Percentiles rank a stretch among this genome's conserved stretches.
Evolutionary conservation across 1,140 invertebrate genomes (phyloP).

Genomic region (Zaprionus inermis): DNA sequence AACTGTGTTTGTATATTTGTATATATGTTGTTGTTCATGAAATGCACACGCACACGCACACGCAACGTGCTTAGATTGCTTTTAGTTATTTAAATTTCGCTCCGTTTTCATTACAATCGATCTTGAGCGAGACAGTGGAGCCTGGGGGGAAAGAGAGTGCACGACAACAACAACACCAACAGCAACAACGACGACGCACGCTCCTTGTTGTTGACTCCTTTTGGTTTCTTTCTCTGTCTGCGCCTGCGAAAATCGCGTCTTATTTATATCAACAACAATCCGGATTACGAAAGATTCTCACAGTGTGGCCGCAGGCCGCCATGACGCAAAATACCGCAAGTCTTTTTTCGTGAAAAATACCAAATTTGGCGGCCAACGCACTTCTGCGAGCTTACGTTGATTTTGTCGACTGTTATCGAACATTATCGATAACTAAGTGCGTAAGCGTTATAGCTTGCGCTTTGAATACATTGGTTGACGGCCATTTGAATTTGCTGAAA

Average conservation of each 20-base stretch:
- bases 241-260: conserved; percentile 18
- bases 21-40: neutral
- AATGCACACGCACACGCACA: conserved; percentile 13
- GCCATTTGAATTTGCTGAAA: neutral
- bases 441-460: neutral
- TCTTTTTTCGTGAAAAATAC: neutral
- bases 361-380: neutral
- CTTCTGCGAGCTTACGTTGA: neutral
- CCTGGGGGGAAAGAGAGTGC: neutral
- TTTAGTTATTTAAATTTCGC: neutral
- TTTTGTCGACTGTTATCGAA: neutral
- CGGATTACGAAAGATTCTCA: conserved; percentile 34
- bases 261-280: conserved; percentile 43
- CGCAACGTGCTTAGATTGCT: conserved; percentile 18
- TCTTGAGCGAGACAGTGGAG: neutral
- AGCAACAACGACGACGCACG: conserved; percentile 5
- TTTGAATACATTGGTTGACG: neutral
- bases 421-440: neutral
- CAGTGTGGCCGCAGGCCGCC: conserved; percentile 10
- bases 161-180: conserved; percentile 3
- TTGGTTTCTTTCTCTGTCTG: conserved; percentile 1
- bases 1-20: neutral
- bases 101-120: conserved; percentile 6
- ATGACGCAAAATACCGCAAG: conserved; percentile 2
- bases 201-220: conserved; percentile 28